These are phyloP conservation scores for Petrocephalus sullivani DNA, from an alignment of 2,797 vertebrate species.

Conservation along the genomic window DNA sequence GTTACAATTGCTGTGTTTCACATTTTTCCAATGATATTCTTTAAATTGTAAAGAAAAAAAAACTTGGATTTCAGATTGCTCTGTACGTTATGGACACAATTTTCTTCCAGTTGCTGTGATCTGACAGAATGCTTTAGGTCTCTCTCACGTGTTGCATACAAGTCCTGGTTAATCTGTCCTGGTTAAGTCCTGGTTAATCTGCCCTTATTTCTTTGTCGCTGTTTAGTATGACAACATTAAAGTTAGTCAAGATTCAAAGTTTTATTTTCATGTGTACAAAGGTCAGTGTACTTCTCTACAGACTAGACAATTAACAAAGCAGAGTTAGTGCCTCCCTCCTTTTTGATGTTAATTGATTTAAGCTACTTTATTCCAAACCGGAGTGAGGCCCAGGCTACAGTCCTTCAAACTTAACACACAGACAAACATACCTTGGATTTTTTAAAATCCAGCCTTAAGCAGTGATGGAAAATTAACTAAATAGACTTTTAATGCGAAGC, in stretches of 20 bases:
- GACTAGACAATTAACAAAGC: background rate
- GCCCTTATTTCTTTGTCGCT: background rate
- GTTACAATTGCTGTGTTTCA: too few relatives aligned
- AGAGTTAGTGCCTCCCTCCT: background rate
- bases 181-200: background rate
- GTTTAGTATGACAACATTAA: background rate
- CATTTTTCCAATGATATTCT: background rate
- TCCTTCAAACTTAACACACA: background rate
- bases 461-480: background rate
- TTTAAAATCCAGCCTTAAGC: background rate
- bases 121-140: background rate
- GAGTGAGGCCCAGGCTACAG: background rate
- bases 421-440: background rate
- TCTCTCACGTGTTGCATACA: background rate
- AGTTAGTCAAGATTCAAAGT: background rate
- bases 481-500: background rate
- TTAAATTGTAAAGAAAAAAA: background rate
- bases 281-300: background rate
- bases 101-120: background rate
- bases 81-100: background rate
- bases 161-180: too few relatives aligned
- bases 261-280: background rate
- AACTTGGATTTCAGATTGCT: background rate
- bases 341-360: background rate
- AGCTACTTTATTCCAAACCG: background rate